Percentiles rank a stretch among this genome's conserved stretches.
phyloP scores from a whole-genome alignment of 2,797 vertebrate genomes.

The Heliangelus exortis region DNA sequence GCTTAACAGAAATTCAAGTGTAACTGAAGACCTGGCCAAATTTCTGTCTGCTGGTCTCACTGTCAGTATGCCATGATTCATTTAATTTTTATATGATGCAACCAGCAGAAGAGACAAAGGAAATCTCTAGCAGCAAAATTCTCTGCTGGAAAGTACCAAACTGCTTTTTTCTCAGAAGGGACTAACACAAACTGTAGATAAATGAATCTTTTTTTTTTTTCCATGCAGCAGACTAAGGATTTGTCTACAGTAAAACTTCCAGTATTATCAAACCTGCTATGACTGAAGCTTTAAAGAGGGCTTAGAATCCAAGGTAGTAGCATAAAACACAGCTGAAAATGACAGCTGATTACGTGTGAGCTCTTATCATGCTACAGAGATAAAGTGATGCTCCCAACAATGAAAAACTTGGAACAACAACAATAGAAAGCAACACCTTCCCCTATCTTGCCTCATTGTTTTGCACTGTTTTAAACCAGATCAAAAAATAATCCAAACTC shows the following conservation, averaged over 20 bases:
- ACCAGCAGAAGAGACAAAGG: slow-evolving; percentile 35
- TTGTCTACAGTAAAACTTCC: not conserved
- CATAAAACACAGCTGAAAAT: not conserved
- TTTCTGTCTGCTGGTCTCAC: slow-evolving; percentile 66
- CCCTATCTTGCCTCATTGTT: not conserved
- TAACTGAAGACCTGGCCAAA: slow-evolving; percentile 58
- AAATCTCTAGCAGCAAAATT: slow-evolving; percentile 26
- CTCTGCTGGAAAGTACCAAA: slow-evolving; percentile 2
- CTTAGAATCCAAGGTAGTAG: not conserved
- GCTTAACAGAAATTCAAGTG: slow-evolving; percentile 71
- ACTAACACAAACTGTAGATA: not conserved
- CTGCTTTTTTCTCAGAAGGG: not conserved
- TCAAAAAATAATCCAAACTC: not conserved
- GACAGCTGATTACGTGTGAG: not conserved
- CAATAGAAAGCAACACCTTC: not conserved
- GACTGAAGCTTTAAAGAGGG: not conserved
- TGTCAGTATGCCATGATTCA: slow-evolving; percentile 65
- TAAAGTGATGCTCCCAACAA: not conserved
- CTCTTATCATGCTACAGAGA: not conserved
- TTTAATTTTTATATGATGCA: slow-evolving; percentile 56
- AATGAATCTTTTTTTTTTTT: not conserved
- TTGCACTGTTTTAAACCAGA: not conserved
- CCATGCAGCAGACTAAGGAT: not conserved
- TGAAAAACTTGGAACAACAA: not conserved
- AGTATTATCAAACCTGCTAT: not conserved